Evolutionary conservation across 2,113 vertebrate species (phyloP).

Genomic region (Sinocyclocheilus rhinocerous): DNA sequence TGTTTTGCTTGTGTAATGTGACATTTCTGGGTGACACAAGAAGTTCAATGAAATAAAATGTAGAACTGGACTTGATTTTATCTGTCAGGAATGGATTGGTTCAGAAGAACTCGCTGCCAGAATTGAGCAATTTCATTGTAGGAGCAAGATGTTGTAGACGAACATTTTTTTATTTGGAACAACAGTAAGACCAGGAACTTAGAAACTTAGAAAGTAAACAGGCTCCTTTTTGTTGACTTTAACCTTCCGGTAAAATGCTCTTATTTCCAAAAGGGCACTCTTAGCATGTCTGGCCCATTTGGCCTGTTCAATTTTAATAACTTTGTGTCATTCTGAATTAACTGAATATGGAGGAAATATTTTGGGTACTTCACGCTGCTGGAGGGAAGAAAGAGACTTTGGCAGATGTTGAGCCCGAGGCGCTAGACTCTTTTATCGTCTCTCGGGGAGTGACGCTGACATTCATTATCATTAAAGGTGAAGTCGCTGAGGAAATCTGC

Average conservation of each 20-base stretch:
- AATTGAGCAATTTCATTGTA: not conserved
- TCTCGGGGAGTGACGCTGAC: not conserved
- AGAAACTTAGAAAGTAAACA: not conserved
- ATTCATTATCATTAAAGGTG: constrained; percentile 40
- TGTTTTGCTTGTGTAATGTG: not conserved
- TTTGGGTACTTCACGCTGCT: not conserved
- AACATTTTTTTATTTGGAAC: too few species aligned
- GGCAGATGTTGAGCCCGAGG: constrained; percentile 23
- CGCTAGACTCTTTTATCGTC: constrained; percentile 2
- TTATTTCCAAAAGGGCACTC: constrained; percentile 56
- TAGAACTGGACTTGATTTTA: not conserved
- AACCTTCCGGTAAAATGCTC: not conserved
- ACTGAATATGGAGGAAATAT: constrained; percentile 67
- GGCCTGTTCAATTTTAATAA: constrained; percentile 76
- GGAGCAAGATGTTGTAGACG: not conserved
- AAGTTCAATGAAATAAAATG: not conserved
- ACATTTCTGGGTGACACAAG: not conserved
- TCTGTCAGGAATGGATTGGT: not conserved
- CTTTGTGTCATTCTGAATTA: constrained; percentile 74
- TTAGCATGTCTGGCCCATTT: constrained; percentile 64
- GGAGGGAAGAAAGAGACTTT: constrained; percentile 5
- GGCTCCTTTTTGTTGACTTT: not conserved
- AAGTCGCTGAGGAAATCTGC: constrained; percentile 9
- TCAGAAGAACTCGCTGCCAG: not conserved
- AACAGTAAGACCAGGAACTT: not conserved